Evolutionary conservation across 1,140 invertebrate genomes (phyloP), one percentile per base, ranked within the genome.

Genomic region (Brachionus koreanus): DNA sequence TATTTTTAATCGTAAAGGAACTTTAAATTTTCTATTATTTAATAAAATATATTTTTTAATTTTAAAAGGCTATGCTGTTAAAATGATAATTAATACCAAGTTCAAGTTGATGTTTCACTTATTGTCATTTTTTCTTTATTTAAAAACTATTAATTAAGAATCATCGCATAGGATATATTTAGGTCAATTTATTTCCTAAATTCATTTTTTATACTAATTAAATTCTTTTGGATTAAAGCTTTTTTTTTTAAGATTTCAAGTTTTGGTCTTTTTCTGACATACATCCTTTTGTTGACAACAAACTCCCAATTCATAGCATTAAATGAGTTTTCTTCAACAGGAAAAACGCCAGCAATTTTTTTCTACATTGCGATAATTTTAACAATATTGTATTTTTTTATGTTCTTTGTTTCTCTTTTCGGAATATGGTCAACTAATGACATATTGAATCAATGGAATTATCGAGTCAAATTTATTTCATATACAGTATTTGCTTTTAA

Each of bases 281-380:
- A 42, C 4, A 43, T 65, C 25, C 33, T 79, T 9, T 23, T 79
- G 19, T 35, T 79, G 25, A 79, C 76, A 57, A 79, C 76, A 9
- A 79, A 79, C 29, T 65, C 49, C 1, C 76, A 79, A 25, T 79
- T 79, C 33, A 79, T 79, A 39, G 76, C 76, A 5, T 79, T 79
- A 3, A 79, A 79, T 65, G 76, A 79, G 23, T 79, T 37, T 79
- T 39, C 76, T 13, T 57, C 76, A 25, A 79, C 76, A 13, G 76
- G 76, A 37, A 79, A 79, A 79, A 42, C 49, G 13, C 76, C 76
- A 13, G 76, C 76, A 12, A 42, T 79, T 12, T 65, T 35, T 39
- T 79, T 79, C 49, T 79, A 61, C 39, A 65, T 79, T 12, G 9
- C 46, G 16, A 19, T 79, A 13, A 43, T 57, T 9, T 25, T 79